Conservation (phyloP, 2,113 vertebrate species). For the Paradoxurus hermaphroditus region DNA sequence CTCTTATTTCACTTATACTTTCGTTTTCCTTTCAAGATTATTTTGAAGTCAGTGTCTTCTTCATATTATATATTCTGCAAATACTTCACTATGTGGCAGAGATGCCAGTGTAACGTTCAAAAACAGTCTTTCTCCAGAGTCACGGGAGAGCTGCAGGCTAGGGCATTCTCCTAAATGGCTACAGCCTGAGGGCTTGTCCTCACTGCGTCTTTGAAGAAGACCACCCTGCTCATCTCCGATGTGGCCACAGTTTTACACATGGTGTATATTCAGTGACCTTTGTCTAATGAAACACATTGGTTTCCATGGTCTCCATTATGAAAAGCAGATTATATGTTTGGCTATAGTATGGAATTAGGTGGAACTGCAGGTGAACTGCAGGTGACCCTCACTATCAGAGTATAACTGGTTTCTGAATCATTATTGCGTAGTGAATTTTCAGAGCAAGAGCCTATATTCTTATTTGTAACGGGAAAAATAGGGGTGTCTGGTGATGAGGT, state of each 20-base stretch:
- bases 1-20: not conserved
- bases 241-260: not conserved
- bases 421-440: not conserved
- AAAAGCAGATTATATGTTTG: not conserved
- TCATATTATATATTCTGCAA: not conserved
- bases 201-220: not conserved
- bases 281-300: not conserved
- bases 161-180: not conserved
- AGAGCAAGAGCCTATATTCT: not conserved
- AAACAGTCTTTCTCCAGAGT: not conserved
- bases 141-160: not conserved
- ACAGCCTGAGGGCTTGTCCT: not conserved
- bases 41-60: not conserved
- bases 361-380: not conserved
- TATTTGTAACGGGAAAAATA: not conserved
- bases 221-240: not conserved
- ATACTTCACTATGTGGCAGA: not conserved
- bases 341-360: not conserved
- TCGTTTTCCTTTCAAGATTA: not conserved
- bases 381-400: not conserved
- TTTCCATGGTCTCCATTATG: not conserved
- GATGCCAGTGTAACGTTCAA: not conserved
- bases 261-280: not conserved
- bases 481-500: too few species aligned
- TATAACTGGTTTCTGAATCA: not conserved